These are phyloP conservation scores for Oncorhynchus clarkii DNA, from an alignment of 2,113 vertebrate genomes.

Conservation along the genomic window DNA sequence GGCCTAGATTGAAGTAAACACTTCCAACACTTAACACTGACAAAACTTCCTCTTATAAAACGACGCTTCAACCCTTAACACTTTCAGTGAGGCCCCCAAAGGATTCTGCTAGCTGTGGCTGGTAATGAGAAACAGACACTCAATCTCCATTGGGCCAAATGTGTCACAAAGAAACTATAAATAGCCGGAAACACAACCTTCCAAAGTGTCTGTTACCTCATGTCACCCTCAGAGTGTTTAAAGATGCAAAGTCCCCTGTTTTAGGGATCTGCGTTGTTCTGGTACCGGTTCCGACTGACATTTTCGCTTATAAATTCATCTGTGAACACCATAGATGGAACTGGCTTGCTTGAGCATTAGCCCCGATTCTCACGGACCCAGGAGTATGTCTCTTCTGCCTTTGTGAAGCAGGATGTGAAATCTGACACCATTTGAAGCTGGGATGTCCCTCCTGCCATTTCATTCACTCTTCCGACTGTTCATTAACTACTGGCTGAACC, in stretches of 20 bases:
- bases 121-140: constrained; percentile 48
- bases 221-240: constrained; percentile 1
- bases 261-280: no score
- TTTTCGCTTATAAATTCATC: no score
- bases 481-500: no score
- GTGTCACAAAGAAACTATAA: not conserved
- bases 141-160: constrained; percentile 26
- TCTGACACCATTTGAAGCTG: no score
- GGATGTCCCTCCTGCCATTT: no score
- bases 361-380: no score
- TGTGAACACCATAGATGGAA: no score
- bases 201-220: constrained; percentile 24
- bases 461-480: no score
- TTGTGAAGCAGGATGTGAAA: no score
- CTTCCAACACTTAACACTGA: not conserved
- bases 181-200: constrained; percentile 29
- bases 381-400: no score
- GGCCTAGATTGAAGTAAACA: not conserved
- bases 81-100: not conserved
- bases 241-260: not conserved
- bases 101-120: constrained; percentile 28
- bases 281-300: no score
- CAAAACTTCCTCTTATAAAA: not conserved
- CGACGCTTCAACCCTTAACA: not conserved
- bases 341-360: no score